Percentiles rank a stretch among this genome's conserved stretches.
phyloP scores from a whole-genome alignment of 2,797 vertebrate genomes.

The Neoniphon sammara region DNA sequence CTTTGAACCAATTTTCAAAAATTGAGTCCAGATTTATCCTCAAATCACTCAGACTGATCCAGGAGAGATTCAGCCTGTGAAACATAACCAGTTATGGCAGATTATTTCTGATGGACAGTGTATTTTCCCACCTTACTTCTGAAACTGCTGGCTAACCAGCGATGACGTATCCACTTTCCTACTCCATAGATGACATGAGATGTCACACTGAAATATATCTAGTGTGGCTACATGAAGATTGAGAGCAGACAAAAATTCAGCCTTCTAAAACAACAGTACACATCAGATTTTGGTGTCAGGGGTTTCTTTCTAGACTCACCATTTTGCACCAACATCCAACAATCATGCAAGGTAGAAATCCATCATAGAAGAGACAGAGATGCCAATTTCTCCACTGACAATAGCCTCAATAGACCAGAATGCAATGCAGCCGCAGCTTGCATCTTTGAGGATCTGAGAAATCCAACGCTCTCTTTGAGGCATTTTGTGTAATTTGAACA shows the following conservation, averaged over 20 bases:
- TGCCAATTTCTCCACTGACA: background rate
- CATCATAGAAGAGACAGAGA: constrained; percentile 2
- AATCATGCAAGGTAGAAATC: background rate
- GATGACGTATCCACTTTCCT: too few species aligned
- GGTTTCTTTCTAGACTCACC: constrained; percentile 3
- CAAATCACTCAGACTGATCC: too few species aligned
- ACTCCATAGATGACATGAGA: background rate
- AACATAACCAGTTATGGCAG: too few species aligned
- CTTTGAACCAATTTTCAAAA: too few species aligned
- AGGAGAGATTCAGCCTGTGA: too few species aligned
- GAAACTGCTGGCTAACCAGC: too few species aligned
- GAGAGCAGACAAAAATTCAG: background rate
- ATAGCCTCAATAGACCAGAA: background rate
- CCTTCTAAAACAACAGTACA: background rate
- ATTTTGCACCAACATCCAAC: constrained; percentile 1
- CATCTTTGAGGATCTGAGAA: background rate
- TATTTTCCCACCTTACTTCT: too few species aligned
- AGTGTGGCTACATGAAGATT: background rate
- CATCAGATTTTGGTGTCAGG: background rate
- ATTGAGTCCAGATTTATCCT: too few species aligned
- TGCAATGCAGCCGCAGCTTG: background rate
- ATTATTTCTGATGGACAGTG: too few species aligned
- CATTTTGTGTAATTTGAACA: background rate
- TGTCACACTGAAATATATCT: background rate
- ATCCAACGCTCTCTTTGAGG: too few species aligned